phyloP scores from a whole-genome alignment of 2,797 vertebrate species.

The Melanogrammus aeglefinus region DNA sequence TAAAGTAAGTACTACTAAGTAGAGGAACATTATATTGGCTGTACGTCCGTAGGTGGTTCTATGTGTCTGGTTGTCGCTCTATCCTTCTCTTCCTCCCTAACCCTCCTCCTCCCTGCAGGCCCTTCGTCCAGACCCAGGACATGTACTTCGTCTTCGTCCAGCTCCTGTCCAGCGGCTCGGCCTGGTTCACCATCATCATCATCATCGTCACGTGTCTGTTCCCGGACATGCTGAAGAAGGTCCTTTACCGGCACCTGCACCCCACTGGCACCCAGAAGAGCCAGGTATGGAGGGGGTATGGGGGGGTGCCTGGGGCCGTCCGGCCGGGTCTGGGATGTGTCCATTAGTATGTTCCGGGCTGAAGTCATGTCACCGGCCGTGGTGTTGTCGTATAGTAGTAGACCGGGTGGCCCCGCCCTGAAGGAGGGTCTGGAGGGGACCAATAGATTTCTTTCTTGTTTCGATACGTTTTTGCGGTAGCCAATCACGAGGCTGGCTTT shows the following conservation, averaged over 20 bases:
- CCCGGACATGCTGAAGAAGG: conserved; percentile 93
- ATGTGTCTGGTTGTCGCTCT: background rate
- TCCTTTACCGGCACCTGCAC: conserved; percentile 86
- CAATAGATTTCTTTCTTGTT: too few species aligned
- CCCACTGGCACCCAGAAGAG: conserved; percentile 95
- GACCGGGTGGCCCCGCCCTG: too few species aligned
- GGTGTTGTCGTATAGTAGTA: too few species aligned
- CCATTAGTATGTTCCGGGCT: background rate
- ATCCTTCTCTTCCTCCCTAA: background rate
- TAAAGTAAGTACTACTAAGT: too few species aligned
- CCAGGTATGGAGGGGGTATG: conserved; percentile 77
- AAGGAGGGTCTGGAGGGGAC: too few species aligned
- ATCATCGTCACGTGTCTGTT: conserved; percentile 89
- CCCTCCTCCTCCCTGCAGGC: conserved; percentile 72
- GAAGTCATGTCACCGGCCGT: background rate
- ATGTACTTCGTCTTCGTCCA: conserved; percentile 98
- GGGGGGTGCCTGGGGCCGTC: background rate
- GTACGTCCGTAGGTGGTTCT: background rate
- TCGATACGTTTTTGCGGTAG: too few species aligned
- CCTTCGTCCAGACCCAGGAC: conserved; percentile 94
- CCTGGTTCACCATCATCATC: conserved; percentile 95
- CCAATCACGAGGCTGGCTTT: too few species aligned
- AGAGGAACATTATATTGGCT: too few species aligned
- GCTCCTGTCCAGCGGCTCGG: conserved; percentile 92
- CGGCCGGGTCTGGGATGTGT: too few species aligned